A percentile compares a stretch with the other conserved stretches of the same genome.
Evolutionary conservation across 2,797 vertebrate genomes (phyloP).

Genomic region (Melanotaenia pygmaea): DNA sequence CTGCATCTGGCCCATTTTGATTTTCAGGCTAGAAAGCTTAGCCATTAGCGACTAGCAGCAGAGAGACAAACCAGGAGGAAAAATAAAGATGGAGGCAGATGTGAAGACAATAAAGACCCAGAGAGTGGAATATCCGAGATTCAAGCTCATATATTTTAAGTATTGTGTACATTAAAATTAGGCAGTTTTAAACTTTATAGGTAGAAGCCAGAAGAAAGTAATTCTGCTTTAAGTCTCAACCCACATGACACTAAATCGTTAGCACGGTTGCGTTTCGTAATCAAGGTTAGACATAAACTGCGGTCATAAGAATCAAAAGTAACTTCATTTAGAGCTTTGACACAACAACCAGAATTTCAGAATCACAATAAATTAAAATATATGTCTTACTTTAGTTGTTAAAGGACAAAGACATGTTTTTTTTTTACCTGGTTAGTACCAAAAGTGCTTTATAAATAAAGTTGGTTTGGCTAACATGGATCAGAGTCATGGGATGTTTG

Average conservation of each 20-base stretch:
- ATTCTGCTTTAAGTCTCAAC: background rate
- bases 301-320: background rate
- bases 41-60: slow-evolving; percentile 95
- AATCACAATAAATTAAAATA: background rate
- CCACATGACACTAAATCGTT: background rate
- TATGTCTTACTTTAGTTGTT: background rate
- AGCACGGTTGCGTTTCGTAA: background rate
- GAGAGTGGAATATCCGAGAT: slow-evolving; percentile 22
- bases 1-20: slow-evolving; percentile 98
- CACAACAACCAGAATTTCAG: background rate
- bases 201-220: background rate
- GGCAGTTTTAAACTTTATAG: background rate
- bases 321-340: background rate
- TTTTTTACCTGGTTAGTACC: background rate
- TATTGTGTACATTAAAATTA: slow-evolving; percentile 1
- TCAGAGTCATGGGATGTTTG: background rate
- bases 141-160: slow-evolving; percentile 28
- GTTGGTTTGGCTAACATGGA: background rate
- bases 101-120: slow-evolving; percentile 54
- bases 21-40: slow-evolving; percentile 99
- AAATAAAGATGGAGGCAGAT: slow-evolving; percentile 55
- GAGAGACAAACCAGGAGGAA: slow-evolving; percentile 81
- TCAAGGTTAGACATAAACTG: background rate
- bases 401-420: background rate
- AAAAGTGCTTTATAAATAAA: background rate